Conservation (phyloP, 23 tunicate species). For the Ascidia mentula region DNA sequence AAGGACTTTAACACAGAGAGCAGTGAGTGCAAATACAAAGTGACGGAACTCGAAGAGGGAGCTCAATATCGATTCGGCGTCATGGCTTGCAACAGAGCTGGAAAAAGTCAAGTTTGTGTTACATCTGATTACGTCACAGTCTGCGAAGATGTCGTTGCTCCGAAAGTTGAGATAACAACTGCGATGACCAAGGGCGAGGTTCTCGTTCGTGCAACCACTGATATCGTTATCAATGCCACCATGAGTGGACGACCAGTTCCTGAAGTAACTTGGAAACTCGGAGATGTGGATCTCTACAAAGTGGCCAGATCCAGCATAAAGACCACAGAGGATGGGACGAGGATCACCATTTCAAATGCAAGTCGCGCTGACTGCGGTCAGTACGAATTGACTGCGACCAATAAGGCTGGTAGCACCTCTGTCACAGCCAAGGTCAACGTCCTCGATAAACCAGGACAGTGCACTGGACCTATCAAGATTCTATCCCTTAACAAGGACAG, state of each 20-base stretch:
- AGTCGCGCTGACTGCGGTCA: constrained; percentile 69
- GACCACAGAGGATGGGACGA: constrained; percentile 39
- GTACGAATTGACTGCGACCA: constrained; percentile 61
- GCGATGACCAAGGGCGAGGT: constrained; percentile 60
- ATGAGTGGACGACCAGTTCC: constrained; percentile 83
- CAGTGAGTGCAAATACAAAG: constrained; percentile 30
- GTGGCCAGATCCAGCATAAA: constrained; percentile 66
- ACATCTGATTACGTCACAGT: constrained; percentile 67
- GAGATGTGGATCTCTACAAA: constrained; percentile 77
- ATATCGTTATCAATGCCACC: constrained; percentile 58
- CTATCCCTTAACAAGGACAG: constrained; percentile 63
- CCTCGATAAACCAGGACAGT: constrained; percentile 67
- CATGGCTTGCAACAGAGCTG: constrained; percentile 91
- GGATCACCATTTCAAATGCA: constrained; percentile 49
- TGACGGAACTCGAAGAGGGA: constrained; percentile 65
- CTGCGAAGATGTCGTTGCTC: constrained; percentile 59
- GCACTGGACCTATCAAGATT: constrained; percentile 50
- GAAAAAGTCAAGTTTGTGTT: constrained; percentile 76
- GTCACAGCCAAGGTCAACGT: constrained; percentile 73
- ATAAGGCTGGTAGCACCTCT: constrained; percentile 57
- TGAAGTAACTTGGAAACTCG: constrained; percentile 58
- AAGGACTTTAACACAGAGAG: constrained; percentile 56
- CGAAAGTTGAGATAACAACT: constrained; percentile 62
- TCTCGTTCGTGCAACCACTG: constrained; percentile 71
- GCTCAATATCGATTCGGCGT: constrained; percentile 69